A percentile compares a stretch with the other conserved stretches of the same genome.
These are phyloP conservation scores for Entomyzon cyanotis DNA, from an alignment of 2,113 vertebrate species.

Conservation along the genomic window DNA sequence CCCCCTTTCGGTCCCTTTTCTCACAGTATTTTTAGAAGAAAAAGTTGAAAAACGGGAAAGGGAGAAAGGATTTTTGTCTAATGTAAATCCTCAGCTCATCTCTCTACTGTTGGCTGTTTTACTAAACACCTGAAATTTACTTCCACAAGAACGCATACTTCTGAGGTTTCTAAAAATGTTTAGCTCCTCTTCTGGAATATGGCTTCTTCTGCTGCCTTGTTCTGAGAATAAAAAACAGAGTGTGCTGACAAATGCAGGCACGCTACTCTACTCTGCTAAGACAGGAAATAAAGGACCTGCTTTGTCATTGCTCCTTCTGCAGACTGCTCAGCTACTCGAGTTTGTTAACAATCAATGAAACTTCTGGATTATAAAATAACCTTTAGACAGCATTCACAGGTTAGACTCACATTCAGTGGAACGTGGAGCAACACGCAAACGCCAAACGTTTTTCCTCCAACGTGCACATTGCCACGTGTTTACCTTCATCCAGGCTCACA, in stretches of 20 bases:
- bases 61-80: background rate
- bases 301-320: constrained; percentile 23
- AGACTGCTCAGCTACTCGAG: background rate
- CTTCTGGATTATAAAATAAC: background rate
- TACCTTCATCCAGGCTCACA: background rate
- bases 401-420: background rate
- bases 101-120: background rate
- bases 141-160: background rate
- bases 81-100: background rate
- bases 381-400: background rate
- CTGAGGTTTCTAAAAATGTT: background rate
- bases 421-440: background rate
- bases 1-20: background rate
- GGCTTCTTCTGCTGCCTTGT: background rate
- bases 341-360: background rate
- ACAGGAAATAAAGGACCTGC: constrained; percentile 11
- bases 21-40: background rate
- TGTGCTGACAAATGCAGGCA: background rate
- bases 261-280: background rate
- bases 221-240: background rate
- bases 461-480: background rate
- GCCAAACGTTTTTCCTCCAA: background rate
- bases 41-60: background rate
- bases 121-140: background rate
- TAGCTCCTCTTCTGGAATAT: background rate